A percentile compares a stretch with the other conserved stretches of the same genome.
These are phyloP conservation scores for Silvanus unidentatus DNA, from an alignment of 2,888 invertebrate species.

Conservation along the genomic window DNA sequence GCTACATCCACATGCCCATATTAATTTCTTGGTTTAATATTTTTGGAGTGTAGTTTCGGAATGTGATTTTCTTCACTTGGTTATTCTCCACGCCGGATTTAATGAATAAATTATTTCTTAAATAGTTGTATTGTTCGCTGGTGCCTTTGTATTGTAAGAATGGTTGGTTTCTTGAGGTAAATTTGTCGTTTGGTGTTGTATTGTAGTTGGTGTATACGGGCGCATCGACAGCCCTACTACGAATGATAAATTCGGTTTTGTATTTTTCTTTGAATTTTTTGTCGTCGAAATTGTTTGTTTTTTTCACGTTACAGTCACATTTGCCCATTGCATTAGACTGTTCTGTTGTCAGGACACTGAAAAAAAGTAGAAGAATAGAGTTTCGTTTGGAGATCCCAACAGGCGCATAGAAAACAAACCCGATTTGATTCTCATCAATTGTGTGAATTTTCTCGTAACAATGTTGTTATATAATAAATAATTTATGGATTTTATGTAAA, in stretches of 20 bases:
- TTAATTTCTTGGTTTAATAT: slow-evolving; percentile 57
- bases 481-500: too few species aligned
- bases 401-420: too few species aligned
- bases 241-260: slow-evolving; percentile 26
- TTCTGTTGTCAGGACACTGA: slow-evolving; percentile 9
- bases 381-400: too few species aligned
- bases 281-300: slow-evolving; percentile 9
- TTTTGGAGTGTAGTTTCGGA: slow-evolving; percentile 68
- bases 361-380: slow-evolving; percentile 7
- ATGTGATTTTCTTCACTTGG: slow-evolving; percentile 51
- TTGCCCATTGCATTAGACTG: slow-evolving; percentile 32
- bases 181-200: slow-evolving; percentile 23
- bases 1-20: slow-evolving; percentile 61
- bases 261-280: slow-evolving; percentile 27
- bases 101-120: slow-evolving; percentile 52
- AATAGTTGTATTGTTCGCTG: slow-evolving; percentile 42
- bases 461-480: too few species aligned
- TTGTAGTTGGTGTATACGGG: slow-evolving; percentile 18
- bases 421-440: too few species aligned
- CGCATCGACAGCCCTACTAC: slow-evolving; percentile 3
- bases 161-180: slow-evolving; percentile 26
- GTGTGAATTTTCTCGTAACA: too few species aligned
- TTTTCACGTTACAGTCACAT: slow-evolving; percentile 26
- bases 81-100: slow-evolving; percentile 50
- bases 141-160: slow-evolving; percentile 19